A percentile compares a stretch with the other conserved stretches of the same genome.
Evolutionary conservation across 64 coral and sea anemone genomes (phyloP).

Genomic region (Hydrozoanthus tunicans): DNA sequence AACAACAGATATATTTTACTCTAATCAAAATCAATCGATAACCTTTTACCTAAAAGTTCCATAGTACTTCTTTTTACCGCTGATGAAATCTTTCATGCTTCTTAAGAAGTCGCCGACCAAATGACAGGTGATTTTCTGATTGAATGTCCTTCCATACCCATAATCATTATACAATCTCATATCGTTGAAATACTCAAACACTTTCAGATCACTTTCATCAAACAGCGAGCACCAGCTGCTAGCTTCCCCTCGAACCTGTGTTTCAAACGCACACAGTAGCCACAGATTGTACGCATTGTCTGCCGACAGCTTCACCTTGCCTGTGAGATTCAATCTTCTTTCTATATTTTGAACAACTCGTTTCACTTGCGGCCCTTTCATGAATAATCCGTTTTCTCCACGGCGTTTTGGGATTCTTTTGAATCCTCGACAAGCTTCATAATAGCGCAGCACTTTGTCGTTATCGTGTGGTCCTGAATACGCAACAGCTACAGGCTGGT

Average conservation of each 20-base stretch:
- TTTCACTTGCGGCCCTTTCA: conserved; percentile 55
- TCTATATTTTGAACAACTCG: conserved; percentile 51
- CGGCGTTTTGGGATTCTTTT: conserved; percentile 18
- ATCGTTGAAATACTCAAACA: conserved; percentile 79
- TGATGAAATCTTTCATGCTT: conserved; percentile 34
- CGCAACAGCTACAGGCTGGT: conserved; percentile 71
- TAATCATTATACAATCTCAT: conserved; percentile 72
- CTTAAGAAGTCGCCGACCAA: conserved; percentile 19
- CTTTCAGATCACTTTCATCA: conserved; percentile 65
- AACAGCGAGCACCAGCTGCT: conserved; percentile 69
- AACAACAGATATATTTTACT: neutral
- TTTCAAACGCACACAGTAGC: conserved; percentile 80
- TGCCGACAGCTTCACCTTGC: conserved; percentile 12
- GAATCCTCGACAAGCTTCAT: conserved; percentile 72
- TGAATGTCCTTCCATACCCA: conserved; percentile 65
- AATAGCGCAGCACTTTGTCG: conserved; percentile 66
- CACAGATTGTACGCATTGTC: conserved; percentile 46
- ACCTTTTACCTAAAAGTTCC: conserved; percentile 25
- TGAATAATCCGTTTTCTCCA: conserved; percentile 60
- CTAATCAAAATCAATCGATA: neutral
- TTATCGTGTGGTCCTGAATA: conserved; percentile 63
- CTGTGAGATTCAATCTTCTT: conserved; percentile 50
- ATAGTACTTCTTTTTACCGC: neutral
- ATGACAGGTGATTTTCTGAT: conserved; percentile 79
- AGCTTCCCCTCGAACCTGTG: conserved; percentile 65